Base-by-base conservation (phyloP, 1,140 invertebrate genomes). In the Lineus longissimus region DNA sequence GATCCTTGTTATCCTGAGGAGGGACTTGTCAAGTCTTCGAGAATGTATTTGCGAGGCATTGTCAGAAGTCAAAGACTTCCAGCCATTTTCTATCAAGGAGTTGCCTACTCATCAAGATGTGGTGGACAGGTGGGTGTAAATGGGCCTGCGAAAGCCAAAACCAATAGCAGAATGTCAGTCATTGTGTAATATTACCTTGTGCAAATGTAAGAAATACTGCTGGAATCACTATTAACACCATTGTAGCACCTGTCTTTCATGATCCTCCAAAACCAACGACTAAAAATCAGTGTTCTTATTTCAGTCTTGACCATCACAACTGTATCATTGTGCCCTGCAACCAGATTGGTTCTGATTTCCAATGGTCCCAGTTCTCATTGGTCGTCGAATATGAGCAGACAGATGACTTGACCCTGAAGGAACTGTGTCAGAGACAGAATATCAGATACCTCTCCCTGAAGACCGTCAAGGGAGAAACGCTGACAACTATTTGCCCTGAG, bases 301-400 rank as follows among this genome's bases (percentile, higher is more conserved):
- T 23, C 36, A 64, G 62, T 15, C 27, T 64, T 13, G 62, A 64
- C 56, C 62, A 30, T 19, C 22, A 22, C 45, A 64, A 59, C 55
- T 64, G 62, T 27, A 23, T 64, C 30, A 51, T 64, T 40, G 22
- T 64, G 27, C n/a, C 33, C 19, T 31, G 23, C 15, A 29, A 29
- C 43, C 62, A 60, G n/a, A 59, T 64, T 1, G 30, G 19, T 0
- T 19, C 6, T 45, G 57, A 64, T 51, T 64, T 64, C 33, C 56
- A 40, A 31, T 64, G 57, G 62, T 31, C 62, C 2, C 62, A 64
- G 56, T 64, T 64, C 62, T 59, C 62, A 29, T 33, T 64, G 40
- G 57, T 64, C 19, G 30, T 64, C 11, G 56, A 64, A 6, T 64
- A 64, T 47, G 62, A 64, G 33, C 43, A 60, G 25, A 23, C 7